Evolutionary conservation across 2,888 invertebrate species (phyloP).

Genomic region (Augochlorella aurata): DNA sequence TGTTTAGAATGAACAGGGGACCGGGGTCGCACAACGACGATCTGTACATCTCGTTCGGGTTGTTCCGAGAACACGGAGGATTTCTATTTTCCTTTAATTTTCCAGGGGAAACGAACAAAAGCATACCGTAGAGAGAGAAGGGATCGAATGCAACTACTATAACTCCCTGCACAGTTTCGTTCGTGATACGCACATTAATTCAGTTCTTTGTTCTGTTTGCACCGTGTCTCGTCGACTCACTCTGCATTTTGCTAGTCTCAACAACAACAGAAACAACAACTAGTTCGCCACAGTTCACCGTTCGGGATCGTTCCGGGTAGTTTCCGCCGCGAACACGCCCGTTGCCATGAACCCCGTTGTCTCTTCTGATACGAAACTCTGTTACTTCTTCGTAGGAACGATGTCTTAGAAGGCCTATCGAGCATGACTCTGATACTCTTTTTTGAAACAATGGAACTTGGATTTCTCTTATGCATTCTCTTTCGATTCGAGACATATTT

Average conservation of each 20-base stretch:
- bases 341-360: not conserved
- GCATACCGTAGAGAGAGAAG: not conserved
- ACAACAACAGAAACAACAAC: not conserved
- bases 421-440: slow-evolving; percentile 37
- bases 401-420: slow-evolving; percentile 17
- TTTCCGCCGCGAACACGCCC: not conserved
- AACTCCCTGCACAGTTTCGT: slow-evolving; percentile 12
- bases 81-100: not conserved
- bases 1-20: not conserved
- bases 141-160: slow-evolving; percentile 15
- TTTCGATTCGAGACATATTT: not conserved
- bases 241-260: slow-evolving; percentile 30
- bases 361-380: not conserved
- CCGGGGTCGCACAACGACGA: not conserved
- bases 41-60: not conserved
- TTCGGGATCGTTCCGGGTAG: not conserved
- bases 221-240: slow-evolving; percentile 9
- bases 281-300: not conserved
- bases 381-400: not conserved
- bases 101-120: not conserved
- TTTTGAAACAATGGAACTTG: not conserved
- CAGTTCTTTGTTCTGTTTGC: slow-evolving; percentile 1
- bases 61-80: not conserved
- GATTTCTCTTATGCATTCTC: slow-evolving; percentile 3
- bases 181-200: slow-evolving; percentile 8